phyloP scores from a whole-genome alignment of 2,888 invertebrate genomes.

The Seira musarum region DNA sequence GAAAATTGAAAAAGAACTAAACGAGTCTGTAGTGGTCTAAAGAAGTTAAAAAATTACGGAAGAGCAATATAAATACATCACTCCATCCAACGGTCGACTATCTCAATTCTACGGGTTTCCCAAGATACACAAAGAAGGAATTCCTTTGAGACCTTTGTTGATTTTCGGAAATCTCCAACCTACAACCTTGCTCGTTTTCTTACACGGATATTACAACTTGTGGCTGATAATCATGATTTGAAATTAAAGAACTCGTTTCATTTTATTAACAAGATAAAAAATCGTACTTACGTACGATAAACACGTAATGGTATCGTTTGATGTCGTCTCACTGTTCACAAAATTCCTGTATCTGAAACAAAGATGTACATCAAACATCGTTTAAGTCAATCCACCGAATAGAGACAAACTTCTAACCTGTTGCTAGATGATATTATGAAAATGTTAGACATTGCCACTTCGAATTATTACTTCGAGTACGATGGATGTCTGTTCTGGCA shows the following conservation, averaged over 20 bases:
- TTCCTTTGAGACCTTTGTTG: conserved; percentile 1
- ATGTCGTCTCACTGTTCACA: too few species aligned
- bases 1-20: not conserved
- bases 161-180: conserved; percentile 8
- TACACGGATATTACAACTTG: not conserved
- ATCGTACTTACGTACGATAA: too few species aligned
- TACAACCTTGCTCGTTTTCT: conserved; percentile 12
- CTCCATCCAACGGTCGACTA: not conserved
- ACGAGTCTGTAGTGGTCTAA: not conserved
- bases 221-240: not conserved
- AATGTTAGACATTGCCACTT: too few species aligned
- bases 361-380: too few species aligned
- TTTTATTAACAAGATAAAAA: not conserved
- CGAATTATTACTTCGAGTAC: too few species aligned
- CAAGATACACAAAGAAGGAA: conserved; percentile 17
- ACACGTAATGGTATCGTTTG: too few species aligned
- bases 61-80: not conserved
- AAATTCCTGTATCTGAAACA: too few species aligned
- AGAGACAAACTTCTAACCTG: too few species aligned
- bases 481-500: too few species aligned
- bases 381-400: too few species aligned
- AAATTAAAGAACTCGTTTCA: conserved; percentile 8
- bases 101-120: not conserved
- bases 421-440: too few species aligned
- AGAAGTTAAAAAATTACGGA: not conserved